phyloP scores from a whole-genome alignment of 2,888 invertebrate genomes.

The Acrocyrtus sp. region DNA sequence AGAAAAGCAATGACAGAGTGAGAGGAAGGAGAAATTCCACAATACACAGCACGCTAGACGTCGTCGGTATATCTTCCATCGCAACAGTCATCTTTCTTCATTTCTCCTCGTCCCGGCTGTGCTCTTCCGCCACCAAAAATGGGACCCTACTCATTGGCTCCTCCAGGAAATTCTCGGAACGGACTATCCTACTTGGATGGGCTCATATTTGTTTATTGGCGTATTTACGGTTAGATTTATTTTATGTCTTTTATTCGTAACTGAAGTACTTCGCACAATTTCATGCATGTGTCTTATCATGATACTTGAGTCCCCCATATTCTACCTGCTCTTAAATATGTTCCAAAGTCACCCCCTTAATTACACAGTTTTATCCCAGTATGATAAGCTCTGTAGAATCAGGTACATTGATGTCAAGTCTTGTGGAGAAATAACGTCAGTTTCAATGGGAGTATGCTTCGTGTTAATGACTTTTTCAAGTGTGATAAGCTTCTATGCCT shows the following conservation, averaged over 20 bases:
- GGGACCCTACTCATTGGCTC: background rate
- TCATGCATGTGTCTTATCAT: constrained; percentile 10
- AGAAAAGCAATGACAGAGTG: too few species aligned
- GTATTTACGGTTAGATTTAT: background rate
- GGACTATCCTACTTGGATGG: background rate
- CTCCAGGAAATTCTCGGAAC: background rate
- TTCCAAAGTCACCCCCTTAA: background rate
- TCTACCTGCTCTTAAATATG: background rate
- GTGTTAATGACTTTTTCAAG: background rate
- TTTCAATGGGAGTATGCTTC: background rate
- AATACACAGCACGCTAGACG: background rate
- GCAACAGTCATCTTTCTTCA: constrained; percentile 10
- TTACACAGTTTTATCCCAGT: background rate
- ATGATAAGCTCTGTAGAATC: constrained; percentile 10
- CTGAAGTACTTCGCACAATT: constrained; percentile 3
- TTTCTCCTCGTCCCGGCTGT: background rate
- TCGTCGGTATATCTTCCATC: constrained; percentile 9
- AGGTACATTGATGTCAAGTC: background rate
- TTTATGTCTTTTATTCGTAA: background rate
- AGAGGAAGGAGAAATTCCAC: background rate
- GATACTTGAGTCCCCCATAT: constrained; percentile 15
- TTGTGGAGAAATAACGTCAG: constrained; percentile 8
- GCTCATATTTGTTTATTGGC: background rate
- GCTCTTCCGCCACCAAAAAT: background rate
- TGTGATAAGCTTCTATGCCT: background rate